Conservation (phyloP, 2,888 invertebrate genomes). For the Parelbella ahira region DNA sequence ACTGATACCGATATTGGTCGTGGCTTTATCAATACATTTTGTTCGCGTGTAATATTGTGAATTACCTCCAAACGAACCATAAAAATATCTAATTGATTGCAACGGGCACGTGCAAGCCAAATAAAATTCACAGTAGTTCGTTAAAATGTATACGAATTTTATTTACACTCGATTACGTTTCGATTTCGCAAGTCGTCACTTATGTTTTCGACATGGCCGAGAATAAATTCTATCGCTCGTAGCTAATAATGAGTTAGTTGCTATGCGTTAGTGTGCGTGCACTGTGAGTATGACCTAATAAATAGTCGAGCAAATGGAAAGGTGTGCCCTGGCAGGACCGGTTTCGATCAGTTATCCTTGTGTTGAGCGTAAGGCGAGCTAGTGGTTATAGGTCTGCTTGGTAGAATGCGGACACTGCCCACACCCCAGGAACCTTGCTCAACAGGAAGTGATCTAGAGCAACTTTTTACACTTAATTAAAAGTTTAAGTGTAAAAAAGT, state of each 20-base stretch:
- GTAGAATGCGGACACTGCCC: conserved; percentile 75
- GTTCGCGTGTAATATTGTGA: too few species aligned
- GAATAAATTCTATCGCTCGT: conserved; percentile 14
- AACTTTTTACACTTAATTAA: conserved; percentile 37
- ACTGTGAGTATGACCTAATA: conserved; percentile 23
- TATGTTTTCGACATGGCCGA: conserved; percentile 16
- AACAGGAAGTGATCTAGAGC: conserved; percentile 69
- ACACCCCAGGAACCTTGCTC: conserved; percentile 49
- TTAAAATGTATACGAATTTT: conserved; percentile 19
- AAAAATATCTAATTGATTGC: conserved; percentile 21
- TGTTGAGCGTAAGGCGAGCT: conserved; percentile 69
- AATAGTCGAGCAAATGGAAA: conserved; percentile 60
- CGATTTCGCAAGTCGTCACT: conserved; percentile 18
- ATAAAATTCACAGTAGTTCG: conserved; percentile 10
- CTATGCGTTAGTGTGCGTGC: conserved; percentile 1
- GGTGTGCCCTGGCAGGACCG: conserved; percentile 64
- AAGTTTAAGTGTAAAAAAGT: conserved; percentile 18
- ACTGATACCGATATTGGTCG: too few species aligned
- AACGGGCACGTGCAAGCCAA: conserved; percentile 22
- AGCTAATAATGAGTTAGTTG: conserved; percentile 16
- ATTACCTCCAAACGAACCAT: conserved; percentile 13
- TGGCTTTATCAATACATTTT: too few species aligned
- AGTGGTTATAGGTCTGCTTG: conserved; percentile 54
- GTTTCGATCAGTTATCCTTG: conserved; percentile 68
- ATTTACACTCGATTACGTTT: conserved; percentile 15